Evolutionary conservation across 1,140 invertebrate species (phyloP).

Genomic region (Neoseiulus cucumeris): DNA sequence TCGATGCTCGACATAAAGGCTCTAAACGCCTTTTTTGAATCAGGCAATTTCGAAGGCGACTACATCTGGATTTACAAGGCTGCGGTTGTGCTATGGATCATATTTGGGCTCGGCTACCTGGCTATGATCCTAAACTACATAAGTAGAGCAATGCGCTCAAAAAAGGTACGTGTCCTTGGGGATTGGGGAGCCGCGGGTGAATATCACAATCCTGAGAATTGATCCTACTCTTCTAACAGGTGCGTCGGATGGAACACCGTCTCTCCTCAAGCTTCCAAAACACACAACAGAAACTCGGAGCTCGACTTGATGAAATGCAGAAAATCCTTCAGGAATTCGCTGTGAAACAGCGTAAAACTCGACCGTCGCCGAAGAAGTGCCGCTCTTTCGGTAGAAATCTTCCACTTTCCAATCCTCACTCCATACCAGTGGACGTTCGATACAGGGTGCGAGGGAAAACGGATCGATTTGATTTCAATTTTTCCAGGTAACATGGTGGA

Average conservation of each 20-base stretch:
- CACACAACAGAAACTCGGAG: slow-evolving; percentile 17
- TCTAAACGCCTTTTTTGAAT: not conserved
- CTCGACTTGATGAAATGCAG: slow-evolving; percentile 17
- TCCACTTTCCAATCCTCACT: not conserved
- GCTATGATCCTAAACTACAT: slow-evolving; percentile 78
- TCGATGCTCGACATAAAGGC: not conserved
- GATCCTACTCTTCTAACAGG: slow-evolving; percentile 16
- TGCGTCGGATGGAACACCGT: slow-evolving; percentile 16
- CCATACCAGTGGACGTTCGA: too few species aligned
- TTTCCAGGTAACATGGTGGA: slow-evolving; percentile 9
- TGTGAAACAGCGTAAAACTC: slow-evolving; percentile 2
- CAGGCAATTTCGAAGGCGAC: slow-evolving; percentile 20
- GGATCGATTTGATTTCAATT: too few species aligned
- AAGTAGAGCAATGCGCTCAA: slow-evolving; percentile 30
- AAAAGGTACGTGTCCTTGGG: not conserved
- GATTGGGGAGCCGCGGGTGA: too few species aligned
- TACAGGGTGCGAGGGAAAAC: too few species aligned
- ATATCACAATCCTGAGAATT: not conserved
- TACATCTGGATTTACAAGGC: slow-evolving; percentile 43
- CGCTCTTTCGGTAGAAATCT: not conserved
- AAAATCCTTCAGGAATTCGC: slow-evolving; percentile 18
- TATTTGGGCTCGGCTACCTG: slow-evolving; percentile 68
- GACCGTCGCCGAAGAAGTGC: slow-evolving; percentile 5
- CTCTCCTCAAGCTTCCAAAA: slow-evolving; percentile 16
- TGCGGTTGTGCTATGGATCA: slow-evolving; percentile 55